A percentile compares a stretch with the other conserved stretches of the same genome.
Conservation (phyloP, 2,113 vertebrate species). For the Tonatia bakeri region DNA sequence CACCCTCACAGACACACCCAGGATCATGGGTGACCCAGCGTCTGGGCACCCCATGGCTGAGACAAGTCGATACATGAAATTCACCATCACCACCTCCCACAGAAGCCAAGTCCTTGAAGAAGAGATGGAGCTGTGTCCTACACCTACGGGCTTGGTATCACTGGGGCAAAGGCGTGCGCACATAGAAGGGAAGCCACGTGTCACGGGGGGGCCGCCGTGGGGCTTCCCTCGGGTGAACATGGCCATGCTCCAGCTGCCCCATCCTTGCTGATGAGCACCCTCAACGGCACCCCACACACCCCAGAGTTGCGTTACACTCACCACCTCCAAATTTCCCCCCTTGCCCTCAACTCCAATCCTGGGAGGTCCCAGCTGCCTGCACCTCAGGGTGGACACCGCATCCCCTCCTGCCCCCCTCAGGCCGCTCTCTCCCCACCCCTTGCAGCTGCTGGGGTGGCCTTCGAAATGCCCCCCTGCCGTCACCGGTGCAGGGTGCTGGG, state of each 20-base stretch:
- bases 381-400: not conserved
- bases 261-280: not conserved
- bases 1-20: not conserved
- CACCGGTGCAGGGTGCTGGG: not conserved
- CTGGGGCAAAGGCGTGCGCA: accelerated
- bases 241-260: no score
- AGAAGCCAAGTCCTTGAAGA: not conserved
- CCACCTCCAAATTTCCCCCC: not conserved
- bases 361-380: not conserved
- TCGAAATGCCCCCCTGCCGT: not conserved
- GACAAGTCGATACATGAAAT: not conserved
- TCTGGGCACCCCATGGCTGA: not conserved
- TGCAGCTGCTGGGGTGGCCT: not conserved
- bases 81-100: not conserved
- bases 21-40: no score
- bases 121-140: no score
- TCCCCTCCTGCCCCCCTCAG: not conserved
- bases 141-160: accelerated
- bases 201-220: accelerated
- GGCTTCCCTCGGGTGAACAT: not conserved
- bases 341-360: not conserved
- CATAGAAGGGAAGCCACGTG: accelerated
- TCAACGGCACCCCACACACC: not conserved
- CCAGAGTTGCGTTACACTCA: no score
- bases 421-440: accelerated